These are phyloP conservation scores for Euphonia xanthogaster DNA, from an alignment of 2,797 vertebrate genomes.

Conservation along the genomic window DNA sequence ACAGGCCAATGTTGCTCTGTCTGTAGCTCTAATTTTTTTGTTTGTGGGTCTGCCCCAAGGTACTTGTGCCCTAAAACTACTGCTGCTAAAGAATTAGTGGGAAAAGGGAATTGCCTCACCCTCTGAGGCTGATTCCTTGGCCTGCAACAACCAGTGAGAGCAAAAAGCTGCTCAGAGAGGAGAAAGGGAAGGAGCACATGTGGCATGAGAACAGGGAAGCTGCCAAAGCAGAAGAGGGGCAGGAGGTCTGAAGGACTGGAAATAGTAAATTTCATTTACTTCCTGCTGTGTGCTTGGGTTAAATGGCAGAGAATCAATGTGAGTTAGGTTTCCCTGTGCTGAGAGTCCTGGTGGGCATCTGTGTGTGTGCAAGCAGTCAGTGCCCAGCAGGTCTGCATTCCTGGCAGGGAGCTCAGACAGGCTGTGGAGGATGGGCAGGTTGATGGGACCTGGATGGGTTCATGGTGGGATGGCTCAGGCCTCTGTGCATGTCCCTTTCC, in stretches of 20 bases:
- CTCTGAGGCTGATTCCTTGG: background rate
- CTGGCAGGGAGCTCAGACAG: background rate
- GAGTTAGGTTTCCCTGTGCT: background rate
- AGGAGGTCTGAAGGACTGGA: background rate
- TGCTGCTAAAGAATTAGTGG: background rate
- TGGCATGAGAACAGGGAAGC: background rate
- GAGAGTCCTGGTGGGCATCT: too few relatives aligned
- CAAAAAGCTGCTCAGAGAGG: background rate
- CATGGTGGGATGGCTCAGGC: accelerated
- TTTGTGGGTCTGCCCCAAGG: background rate
- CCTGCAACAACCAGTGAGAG: background rate
- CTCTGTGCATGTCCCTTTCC: accelerated
- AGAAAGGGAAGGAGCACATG: background rate
- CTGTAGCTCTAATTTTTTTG: background rate
- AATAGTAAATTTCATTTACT: accelerated
- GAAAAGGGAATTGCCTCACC: background rate
- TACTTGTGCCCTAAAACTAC: background rate
- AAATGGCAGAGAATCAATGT: background rate
- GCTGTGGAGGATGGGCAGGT: background rate
- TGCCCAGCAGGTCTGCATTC: background rate
- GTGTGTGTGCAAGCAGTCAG: background rate
- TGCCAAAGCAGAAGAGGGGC: background rate
- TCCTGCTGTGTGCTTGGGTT: background rate
- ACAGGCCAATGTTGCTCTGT: background rate
- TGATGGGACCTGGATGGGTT: accelerated